These are phyloP conservation scores for Rotaria socialis DNA, from an alignment of 2,888 invertebrate species.

Conservation along the genomic window DNA sequence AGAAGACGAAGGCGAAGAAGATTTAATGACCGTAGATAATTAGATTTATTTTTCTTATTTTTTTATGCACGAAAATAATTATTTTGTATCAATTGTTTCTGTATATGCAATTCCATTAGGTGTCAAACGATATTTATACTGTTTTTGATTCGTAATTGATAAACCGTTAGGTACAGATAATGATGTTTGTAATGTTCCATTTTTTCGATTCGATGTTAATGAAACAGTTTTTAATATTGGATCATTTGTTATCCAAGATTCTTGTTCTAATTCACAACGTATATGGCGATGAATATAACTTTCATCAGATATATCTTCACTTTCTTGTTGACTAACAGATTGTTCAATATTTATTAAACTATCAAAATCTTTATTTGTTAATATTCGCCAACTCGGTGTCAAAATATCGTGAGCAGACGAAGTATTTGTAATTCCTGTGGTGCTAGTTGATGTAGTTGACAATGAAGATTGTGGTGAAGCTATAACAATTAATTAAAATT, in stretches of 20 bases:
- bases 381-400: not conserved
- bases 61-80: not conserved
- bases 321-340: not conserved
- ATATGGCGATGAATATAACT: conserved; percentile 25
- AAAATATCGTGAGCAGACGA: not conserved
- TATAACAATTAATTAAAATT: not conserved
- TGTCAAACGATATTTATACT: conserved; percentile 25
- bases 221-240: not conserved
- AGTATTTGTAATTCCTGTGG: not conserved
- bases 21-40: not conserved
- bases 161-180: conserved; percentile 1
- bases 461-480: not conserved
- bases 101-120: conserved; percentile 29
- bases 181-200: conserved; percentile 1
- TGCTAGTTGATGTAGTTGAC: not conserved
- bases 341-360: not conserved
- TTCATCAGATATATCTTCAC: conserved; percentile 32
- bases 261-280: conserved; percentile 35
- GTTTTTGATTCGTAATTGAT: not conserved
- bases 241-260: not conserved
- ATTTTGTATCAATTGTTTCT: conserved; percentile 9
- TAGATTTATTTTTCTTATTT: not conserved
- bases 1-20: not conserved
- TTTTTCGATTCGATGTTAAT: not conserved
- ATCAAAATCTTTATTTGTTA: not conserved